Base-by-base conservation (phyloP, 1,140 invertebrate species). In the Drosophila erecta region DNA sequence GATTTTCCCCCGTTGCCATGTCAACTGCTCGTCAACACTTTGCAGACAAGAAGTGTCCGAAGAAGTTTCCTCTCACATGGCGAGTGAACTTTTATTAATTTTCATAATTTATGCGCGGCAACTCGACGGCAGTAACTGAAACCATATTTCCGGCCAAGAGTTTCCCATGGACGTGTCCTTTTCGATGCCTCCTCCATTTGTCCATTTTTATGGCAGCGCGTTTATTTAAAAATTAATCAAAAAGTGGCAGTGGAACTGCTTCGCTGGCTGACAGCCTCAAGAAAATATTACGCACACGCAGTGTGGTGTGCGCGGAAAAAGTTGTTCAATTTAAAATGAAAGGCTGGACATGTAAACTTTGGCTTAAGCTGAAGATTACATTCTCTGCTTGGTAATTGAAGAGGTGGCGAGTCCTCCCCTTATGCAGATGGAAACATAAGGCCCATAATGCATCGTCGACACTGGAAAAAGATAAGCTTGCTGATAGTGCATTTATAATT, bases 181-280 rank as follows among this genome's bases (percentile, higher is more conserved):
- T 74, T 17, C 12, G 30, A 15, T 41, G 37, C 51, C 58, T 55
- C 79, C 65, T 76, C 60, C 81, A 86, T 64, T 86, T 72, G 65
- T 30, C 71, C 72, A 59, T 67, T 81, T 86, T 87, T 73, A 87
- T 87, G 76, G 84, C 70, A 30, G 57, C 44, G 76, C 79, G 79
- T 79, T 89, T 89, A 83, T 89, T 87, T 89, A 87, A 89, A 83
- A 89, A 87, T 87, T 89, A 89, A 87, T 87, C 83, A 87, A 79
- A 79, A 89, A 89, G 79, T 89, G 83, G 83, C 78, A 83, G 73
- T 73, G 72, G 49, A 47, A 49, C 50, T 38, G 41, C 50, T 27
- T 69, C 41, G 35, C 14, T 15, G 20, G 14, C 20, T 15, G 65
- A 33, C 50, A 40, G 50, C 69, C 58, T 72, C 76, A 76, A 86